Evolutionary conservation across 2,113 vertebrate species (phyloP).

Genomic region (Paraplagusia blochii): DNA sequence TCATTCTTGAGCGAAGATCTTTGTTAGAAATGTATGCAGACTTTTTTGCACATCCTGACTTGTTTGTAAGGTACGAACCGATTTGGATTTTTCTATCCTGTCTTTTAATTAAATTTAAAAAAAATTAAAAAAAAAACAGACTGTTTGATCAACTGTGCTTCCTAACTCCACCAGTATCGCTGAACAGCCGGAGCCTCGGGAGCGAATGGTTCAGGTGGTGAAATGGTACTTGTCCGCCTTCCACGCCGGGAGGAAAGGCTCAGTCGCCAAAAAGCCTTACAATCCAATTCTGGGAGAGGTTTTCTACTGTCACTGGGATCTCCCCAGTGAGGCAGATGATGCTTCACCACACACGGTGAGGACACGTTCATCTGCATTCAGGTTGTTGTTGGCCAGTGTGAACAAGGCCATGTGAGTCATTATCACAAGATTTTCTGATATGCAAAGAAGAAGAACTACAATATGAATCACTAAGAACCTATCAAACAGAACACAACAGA

Average conservation of each 20-base stretch:
- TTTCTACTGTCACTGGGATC: slow-evolving; percentile 94
- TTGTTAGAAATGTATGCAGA: slow-evolving; percentile 99
- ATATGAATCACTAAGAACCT: too few relatives aligned
- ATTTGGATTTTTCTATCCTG: neutral
- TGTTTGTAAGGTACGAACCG: slow-evolving; percentile 89
- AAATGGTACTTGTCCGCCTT: slow-evolving; percentile 99
- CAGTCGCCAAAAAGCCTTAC: slow-evolving; percentile 98
- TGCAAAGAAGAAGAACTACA: too few relatives aligned
- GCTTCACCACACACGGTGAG: slow-evolving; percentile 57
- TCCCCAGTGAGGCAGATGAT: slow-evolving; percentile 86
- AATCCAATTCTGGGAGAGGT: slow-evolving; percentile 97
- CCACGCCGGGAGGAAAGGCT: slow-evolving; percentile 97
- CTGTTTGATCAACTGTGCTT: neutral
- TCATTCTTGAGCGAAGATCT: slow-evolving; percentile 95
- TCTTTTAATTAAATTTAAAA: neutral
- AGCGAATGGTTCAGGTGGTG: slow-evolving; percentile 95
- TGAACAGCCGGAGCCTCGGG: slow-evolving; percentile 88
- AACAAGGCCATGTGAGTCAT: too few relatives aligned
- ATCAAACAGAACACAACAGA: too few relatives aligned
- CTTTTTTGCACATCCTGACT: slow-evolving; percentile 97
- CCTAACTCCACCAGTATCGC: slow-evolving; percentile 80
- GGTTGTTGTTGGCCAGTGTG: too few relatives aligned
- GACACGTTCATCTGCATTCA: neutral
- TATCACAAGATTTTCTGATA: too few relatives aligned
- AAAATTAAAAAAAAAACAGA: neutral